Base-by-base conservation (phyloP, 1,140 invertebrate species). In the Macrosteles quadrilineatus region DNA sequence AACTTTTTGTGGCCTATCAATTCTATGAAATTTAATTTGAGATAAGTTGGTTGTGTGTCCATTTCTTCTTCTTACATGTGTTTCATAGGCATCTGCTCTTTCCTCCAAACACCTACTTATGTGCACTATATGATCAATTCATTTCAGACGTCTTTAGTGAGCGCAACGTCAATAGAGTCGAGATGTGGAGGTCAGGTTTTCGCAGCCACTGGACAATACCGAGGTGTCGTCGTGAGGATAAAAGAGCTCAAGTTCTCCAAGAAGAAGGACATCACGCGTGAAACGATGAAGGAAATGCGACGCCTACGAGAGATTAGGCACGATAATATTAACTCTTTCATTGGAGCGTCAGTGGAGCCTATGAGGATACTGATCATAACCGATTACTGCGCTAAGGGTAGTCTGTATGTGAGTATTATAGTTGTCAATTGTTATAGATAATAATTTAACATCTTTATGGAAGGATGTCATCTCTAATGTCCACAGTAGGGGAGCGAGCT, bases 231-330 rank as follows among this genome's bases (percentile, higher is more conserved):
- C 50, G 95, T 98, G 17, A 88, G 96, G 57, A 92, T 98, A 67
- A 97, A 97, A 78, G 92, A 95, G 76, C 78, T 97, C 4, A 92
- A 92, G 73, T 98, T 97, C 78, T 88, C 89, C 0, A 90, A 91
- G 73, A 96, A 93, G 78, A 95, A 93, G 81, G 90, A 96, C 76
- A 92, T 98, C 66, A 90, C 93, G 0, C 84, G 97, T 45, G 91
- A 95, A 71, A 90, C 93, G 71, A 98, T 98, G 91, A 97, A 98
- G 78, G 96, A 99, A 83, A 98, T 99, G 96, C 86, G 93, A 50
- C 80, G 92, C 77, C 83, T 98, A 80, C 85, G 95, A 43, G 94
- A 97, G 78, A 82, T 98, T 72, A 87, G 92, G 31, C 95, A 98
- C 80, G 92, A 95, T 81, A 98, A 98, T 82, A 89, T 99, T 57